phyloP scores from a whole-genome alignment of 92 coral and sea anemone species.

The Umimayanthus chanpuru region DNA sequence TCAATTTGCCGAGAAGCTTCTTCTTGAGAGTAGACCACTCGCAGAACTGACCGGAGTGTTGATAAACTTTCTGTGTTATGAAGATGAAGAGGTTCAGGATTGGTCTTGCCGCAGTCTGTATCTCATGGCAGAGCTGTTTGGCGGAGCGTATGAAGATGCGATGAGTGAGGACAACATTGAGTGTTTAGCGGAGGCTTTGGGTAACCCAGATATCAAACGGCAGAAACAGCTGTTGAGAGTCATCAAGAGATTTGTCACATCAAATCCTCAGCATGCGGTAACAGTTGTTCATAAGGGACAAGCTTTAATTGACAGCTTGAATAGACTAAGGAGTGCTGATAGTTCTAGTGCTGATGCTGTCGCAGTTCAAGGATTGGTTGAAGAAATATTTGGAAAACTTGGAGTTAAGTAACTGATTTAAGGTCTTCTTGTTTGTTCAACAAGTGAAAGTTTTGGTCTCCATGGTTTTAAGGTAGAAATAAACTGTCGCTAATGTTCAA shows the following conservation, averaged over 20 bases:
- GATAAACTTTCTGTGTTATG: conserved; percentile 77
- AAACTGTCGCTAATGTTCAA: not conserved
- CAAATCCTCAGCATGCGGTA: conserved; percentile 64
- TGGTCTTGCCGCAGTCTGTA: conserved; percentile 84
- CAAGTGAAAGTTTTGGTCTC: not conserved
- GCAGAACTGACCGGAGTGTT: conserved; percentile 86
- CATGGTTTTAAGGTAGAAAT: not conserved
- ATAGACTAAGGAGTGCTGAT: conserved; percentile 22
- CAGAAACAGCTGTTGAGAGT: conserved; percentile 90
- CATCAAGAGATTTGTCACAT: conserved; percentile 84
- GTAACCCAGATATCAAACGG: conserved; percentile 61
- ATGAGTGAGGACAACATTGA: conserved; percentile 79
- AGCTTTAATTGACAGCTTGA: conserved; percentile 56
- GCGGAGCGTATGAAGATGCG: conserved; percentile 84
- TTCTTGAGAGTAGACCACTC: conserved; percentile 86
- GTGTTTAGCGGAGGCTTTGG: conserved; percentile 82
- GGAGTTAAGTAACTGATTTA: conserved; percentile 12
- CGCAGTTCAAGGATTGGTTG: conserved; percentile 59
- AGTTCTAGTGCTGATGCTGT: conserved; percentile 54
- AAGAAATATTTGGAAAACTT: conserved; percentile 69
- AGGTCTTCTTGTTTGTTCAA: not conserved
- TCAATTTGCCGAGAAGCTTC: conserved; percentile 82
- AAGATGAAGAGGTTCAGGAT: conserved; percentile 84
- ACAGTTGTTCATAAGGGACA: conserved; percentile 52
- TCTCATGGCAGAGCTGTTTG: conserved; percentile 90